Conservation (phyloP, 2,797 vertebrate species). For the Characodon lateralis region DNA sequence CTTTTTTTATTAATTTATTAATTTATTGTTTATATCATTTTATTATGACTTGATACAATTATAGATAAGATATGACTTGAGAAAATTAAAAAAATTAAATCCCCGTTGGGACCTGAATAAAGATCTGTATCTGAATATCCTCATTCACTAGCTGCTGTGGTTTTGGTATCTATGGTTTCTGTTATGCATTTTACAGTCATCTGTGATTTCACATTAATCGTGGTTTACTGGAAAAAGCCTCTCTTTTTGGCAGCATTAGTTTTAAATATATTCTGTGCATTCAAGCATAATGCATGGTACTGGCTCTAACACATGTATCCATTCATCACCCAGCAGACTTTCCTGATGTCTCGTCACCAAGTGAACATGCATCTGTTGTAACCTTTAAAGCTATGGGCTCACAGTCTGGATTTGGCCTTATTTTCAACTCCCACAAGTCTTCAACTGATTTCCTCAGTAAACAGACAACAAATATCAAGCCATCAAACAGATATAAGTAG, state of each 20-base stretch:
- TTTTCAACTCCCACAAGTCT: constrained; percentile 32
- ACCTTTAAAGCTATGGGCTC: constrained; percentile 13
- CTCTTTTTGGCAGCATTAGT: constrained; percentile 17
- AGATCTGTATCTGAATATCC: no score
- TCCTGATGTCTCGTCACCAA: constrained; percentile 40
- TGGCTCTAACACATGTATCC: constrained; percentile 37
- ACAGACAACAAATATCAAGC: constrained; percentile 55
- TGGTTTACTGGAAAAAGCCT: neutral
- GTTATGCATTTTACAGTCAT: neutral
- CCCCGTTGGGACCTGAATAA: no score
- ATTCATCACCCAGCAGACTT: constrained; percentile 23
- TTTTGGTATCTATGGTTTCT: neutral
- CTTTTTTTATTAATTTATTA: no score
- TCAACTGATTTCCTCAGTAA: constrained; percentile 1
- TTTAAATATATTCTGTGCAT: constrained; percentile 31
- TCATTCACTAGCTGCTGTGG: neutral
- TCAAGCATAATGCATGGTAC: neutral
- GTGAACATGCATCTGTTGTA: constrained; percentile 18
- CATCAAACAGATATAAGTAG: constrained; percentile 50
- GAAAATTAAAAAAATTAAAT: no score
- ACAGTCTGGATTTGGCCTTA: constrained; percentile 17
- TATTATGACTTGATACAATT: no score
- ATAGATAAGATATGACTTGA: no score
- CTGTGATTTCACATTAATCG: constrained; percentile 3
- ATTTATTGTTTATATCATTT: no score